phyloP scores from a whole-genome alignment of 2,797 vertebrate species.

The Argya squamiceps region DNA sequence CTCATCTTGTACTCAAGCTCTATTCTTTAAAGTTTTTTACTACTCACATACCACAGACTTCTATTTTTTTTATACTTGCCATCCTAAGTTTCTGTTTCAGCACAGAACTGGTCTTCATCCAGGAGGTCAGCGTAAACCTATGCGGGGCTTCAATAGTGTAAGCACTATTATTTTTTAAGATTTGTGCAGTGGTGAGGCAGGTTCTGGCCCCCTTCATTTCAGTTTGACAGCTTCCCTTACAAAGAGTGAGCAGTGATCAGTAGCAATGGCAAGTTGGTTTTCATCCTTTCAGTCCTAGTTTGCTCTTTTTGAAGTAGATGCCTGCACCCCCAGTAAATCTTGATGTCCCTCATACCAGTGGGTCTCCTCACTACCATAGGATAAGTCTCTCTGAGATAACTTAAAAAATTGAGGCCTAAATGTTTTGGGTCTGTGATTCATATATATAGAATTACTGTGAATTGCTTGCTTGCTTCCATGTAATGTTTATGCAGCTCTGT shows the following conservation, averaged over 20 bases:
- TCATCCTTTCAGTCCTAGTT: neutral
- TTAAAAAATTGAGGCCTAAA: neutral
- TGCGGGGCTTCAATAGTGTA: neutral
- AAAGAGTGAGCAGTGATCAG: neutral
- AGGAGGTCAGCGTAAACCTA: neutral
- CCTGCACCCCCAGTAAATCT: neutral
- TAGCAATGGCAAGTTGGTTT: neutral
- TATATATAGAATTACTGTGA: neutral
- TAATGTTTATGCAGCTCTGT: neutral
- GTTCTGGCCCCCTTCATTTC: neutral
- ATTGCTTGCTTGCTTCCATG: neutral
- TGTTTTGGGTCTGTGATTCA: neutral
- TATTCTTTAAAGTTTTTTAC: neutral
- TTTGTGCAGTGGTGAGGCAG: neutral
- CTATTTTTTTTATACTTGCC: neutral
- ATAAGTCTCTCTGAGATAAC: neutral
- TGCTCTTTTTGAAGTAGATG: neutral
- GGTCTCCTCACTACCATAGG: accelerated
- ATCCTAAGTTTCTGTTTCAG: neutral
- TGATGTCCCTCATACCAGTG: neutral
- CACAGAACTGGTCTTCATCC: neutral
- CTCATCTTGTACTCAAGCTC: neutral
- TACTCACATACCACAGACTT: neutral
- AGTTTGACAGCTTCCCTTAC: neutral
- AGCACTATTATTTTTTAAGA: neutral